A percentile compares a stretch with the other conserved stretches of the same genome.
Evolutionary conservation across 1,140 invertebrate genomes (phyloP).

Genomic region (Rhagoletis zephyria): DNA sequence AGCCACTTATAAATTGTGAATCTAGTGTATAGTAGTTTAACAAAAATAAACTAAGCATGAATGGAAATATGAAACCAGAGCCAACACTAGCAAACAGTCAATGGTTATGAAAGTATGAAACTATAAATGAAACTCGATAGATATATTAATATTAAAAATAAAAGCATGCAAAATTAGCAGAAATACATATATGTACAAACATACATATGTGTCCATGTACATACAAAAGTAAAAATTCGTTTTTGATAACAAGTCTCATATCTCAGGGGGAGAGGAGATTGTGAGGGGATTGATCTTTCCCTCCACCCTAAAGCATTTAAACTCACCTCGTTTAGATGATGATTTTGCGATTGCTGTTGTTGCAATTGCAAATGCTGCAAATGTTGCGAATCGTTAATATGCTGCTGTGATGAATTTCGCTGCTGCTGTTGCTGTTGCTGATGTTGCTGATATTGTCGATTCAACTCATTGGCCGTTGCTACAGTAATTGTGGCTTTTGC

Average conservation of each 20-base stretch:
- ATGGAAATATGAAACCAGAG: slow-evolving; percentile 18
- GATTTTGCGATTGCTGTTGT: slow-evolving; percentile 28
- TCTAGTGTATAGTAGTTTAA: not conserved
- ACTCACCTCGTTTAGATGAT: slow-evolving; percentile 53
- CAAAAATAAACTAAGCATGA: not conserved
- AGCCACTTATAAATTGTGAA: not conserved
- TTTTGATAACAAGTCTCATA: not conserved
- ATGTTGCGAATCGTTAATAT: slow-evolving; percentile 58
- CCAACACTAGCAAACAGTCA: not conserved
- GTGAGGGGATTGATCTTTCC: not conserved
- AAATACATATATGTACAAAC: not conserved
- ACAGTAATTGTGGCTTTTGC: slow-evolving; percentile 58
- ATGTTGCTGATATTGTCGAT: slow-evolving; percentile 54
- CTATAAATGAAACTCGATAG: not conserved
- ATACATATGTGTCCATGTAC: not conserved
- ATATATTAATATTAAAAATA: not conserved
- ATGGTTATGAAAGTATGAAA: not conserved
- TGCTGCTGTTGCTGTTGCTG: slow-evolving; percentile 60
- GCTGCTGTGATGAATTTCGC: slow-evolving; percentile 9
- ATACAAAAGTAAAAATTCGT: not conserved
- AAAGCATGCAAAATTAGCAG: not conserved
- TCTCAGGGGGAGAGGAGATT: too few species aligned
- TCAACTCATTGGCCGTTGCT: slow-evolving; percentile 57
- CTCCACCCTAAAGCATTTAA: not conserved
- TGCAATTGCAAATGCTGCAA: slow-evolving; percentile 51